Percentiles rank a stretch among this genome's conserved stretches.
Conservation (phyloP, 2,888 invertebrate genomes). For the Pristionchus exspectatus region DNA sequence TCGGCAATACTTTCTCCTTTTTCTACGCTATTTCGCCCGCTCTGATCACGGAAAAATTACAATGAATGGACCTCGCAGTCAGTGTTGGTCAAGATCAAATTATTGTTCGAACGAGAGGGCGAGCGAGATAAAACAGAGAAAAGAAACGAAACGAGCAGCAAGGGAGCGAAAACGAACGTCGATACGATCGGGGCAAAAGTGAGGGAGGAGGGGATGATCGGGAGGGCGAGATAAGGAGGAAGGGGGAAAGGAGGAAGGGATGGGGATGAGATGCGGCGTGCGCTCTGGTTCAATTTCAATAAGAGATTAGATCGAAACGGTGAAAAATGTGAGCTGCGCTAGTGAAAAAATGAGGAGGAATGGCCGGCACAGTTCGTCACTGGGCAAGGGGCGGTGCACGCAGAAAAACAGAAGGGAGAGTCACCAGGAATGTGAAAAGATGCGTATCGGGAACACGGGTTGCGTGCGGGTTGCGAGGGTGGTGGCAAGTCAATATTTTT, state of each 20-base stretch:
- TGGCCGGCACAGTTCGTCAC: not conserved
- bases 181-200: conserved; percentile 33
- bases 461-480: not conserved
- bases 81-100: not conserved
- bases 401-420: not conserved
- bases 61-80: not conserved
- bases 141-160: not conserved
- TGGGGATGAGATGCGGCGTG: not conserved
- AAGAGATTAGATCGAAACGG: not conserved
- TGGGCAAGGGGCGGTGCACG: not conserved
- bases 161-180: conserved; percentile 18
- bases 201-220: conserved; percentile 32
- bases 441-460: not conserved
- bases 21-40: not conserved
- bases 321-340: not conserved
- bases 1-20: not conserved
- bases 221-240: not conserved
- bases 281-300: not conserved
- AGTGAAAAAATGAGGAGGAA: not conserved
- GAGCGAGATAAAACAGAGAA: not conserved
- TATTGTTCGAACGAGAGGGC: not conserved
- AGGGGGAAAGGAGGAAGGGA: not conserved
- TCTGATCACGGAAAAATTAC: not conserved
- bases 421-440: conserved; percentile 5
- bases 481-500: not conserved